phyloP scores from a whole-genome alignment of 2,888 invertebrate species.

The Mythimna loreyi region DNA sequence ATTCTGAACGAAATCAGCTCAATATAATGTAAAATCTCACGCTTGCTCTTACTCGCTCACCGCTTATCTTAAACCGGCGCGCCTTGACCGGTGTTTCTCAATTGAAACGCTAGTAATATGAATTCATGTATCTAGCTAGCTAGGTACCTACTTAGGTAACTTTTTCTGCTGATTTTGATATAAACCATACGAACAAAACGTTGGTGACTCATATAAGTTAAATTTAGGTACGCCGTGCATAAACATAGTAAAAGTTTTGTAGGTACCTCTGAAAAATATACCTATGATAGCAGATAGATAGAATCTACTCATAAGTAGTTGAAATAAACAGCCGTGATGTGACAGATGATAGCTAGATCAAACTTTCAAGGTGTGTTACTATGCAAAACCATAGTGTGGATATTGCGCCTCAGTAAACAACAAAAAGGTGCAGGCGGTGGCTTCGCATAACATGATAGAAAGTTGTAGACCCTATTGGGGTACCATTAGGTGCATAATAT shows the following conservation, averaged over 20 bases:
- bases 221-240: too few relatives aligned
- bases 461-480: neutral
- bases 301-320: too few relatives aligned
- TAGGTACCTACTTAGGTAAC: too few relatives aligned
- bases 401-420: conserved; percentile 2
- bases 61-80: neutral
- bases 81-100: neutral
- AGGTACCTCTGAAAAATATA: too few relatives aligned
- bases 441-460: neutral
- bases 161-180: too few relatives aligned
- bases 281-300: too few relatives aligned
- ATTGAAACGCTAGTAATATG: neutral
- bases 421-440: neutral
- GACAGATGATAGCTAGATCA: neutral
- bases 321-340: too few relatives aligned
- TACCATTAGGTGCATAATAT: neutral
- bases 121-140: neutral
- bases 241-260: too few relatives aligned
- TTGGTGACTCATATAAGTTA: too few relatives aligned
- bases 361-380: neutral
- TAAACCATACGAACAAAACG: too few relatives aligned
- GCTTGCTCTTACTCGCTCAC: neutral
- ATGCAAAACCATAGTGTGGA: neutral
- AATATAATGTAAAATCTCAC: neutral
- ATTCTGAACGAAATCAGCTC: too few relatives aligned